Conservation (phyloP, 2,797 vertebrate genomes). For the Melopsittacus undulatus region DNA sequence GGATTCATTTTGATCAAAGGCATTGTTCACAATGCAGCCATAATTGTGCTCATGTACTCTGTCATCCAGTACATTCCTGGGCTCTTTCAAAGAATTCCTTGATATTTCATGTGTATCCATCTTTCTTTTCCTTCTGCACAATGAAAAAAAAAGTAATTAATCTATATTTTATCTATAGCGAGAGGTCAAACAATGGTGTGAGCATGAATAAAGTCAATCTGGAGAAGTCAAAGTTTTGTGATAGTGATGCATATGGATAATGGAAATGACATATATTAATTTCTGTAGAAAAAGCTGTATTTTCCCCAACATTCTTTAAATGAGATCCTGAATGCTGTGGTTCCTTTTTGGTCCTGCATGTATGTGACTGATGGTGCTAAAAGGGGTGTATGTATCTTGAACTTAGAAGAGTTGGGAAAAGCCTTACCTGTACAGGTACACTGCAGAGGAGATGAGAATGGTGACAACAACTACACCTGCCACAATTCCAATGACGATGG, state of each 20-base stretch:
- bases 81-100: not conserved
- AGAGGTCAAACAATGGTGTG: not conserved
- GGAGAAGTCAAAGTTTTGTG: not conserved
- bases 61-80: not conserved
- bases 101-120: accelerated
- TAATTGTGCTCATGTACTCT: not conserved
- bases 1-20: constrained; percentile 51
- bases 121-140: not conserved
- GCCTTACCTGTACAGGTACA: constrained; percentile 33
- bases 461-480: not conserved
- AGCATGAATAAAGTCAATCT: not conserved
- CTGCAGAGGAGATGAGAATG: not conserved
- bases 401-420: not conserved
- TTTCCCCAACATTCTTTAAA: not conserved
- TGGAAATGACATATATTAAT: not conserved
- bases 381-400: not conserved
- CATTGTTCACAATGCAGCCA: not conserved
- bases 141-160: not conserved
- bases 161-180: not conserved
- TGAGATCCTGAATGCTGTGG: not conserved
- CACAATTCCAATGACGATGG: not conserved
- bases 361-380: not conserved
- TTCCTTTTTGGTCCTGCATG: not conserved
- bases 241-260: not conserved
- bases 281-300: not conserved